Base-by-base conservation (phyloP, 2,888 invertebrate species). In the Eucera pruinosa region DNA sequence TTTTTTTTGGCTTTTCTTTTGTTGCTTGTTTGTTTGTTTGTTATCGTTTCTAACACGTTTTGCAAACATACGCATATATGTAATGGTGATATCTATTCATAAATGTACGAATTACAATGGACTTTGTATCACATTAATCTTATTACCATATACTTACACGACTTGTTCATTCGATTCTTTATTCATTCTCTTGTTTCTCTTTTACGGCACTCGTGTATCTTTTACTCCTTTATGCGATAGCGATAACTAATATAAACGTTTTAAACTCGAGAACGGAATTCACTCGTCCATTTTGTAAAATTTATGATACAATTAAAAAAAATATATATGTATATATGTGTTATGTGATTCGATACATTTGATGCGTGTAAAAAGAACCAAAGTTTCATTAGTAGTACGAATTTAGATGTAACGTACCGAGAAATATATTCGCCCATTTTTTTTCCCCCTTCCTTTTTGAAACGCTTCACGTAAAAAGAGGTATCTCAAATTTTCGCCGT, bases 41-140 rank as follows among this genome's bases (percentile, higher is more conserved):
- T 30, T 7, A 13, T 41, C 23, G 20, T 54, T 71, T 61, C 30
- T 30, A 71, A 78, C 69, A 60, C 52, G 47, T 75, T 55, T 58
- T 62, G 18, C 43, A 43, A 55, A 70, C 48, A 41, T 66, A 60
- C 69, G 73, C 58, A 41, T 48, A 72, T 62, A 80, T 50, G 66
- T 54, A 39, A 57, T 43, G 58, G 73, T 76, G 3, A 55, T n/a
- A 74, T 77, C 47, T 57, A 68, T 69, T 67, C 45, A 20, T 73
- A 68, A n/a, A 80, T 78, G 75, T 67, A 78, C 62, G 81, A 84
- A 81, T 82, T 84, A 89, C 84, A 86, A 82, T 82, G 79, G 79
- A 88, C 83, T 88, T 87, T 82, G 82, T 89, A 90, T 90, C 90
- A 91, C 90, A 90, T 89, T 86, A 83, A 89, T 57, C 81, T 87